These are phyloP conservation scores for Malacosoma neustria DNA, from an alignment of 2,888 invertebrate genomes.

Conservation along the genomic window DNA sequence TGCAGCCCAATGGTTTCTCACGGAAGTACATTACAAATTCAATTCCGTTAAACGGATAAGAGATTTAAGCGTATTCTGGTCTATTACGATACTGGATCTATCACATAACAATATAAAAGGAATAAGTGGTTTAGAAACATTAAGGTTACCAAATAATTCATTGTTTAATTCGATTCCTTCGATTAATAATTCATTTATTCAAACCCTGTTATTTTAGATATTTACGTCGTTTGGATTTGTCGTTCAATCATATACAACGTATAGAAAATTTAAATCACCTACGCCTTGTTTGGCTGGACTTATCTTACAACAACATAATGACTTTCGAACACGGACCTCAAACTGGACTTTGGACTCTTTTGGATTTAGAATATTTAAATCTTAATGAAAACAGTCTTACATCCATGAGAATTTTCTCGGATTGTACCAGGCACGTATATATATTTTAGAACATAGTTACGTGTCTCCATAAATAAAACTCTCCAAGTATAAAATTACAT, in stretches of 20 bases:
- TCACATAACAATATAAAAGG: conserved; percentile 75
- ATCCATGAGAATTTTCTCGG: conserved; percentile 67
- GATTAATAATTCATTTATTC: neutral
- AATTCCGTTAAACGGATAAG: conserved; percentile 70
- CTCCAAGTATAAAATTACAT: too few relatives aligned
- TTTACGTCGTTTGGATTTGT: conserved; percentile 73
- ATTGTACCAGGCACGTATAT: conserved; percentile 48
- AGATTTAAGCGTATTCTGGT: conserved; percentile 76
- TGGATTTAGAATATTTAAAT: conserved; percentile 66
- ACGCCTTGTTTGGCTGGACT: conserved; percentile 65
- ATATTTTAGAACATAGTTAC: too few relatives aligned
- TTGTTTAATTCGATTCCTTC: neutral
- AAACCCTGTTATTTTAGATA: conserved; percentile 44
- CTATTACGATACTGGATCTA: conserved; percentile 74
- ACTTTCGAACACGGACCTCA: conserved; percentile 48
- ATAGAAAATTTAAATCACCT: conserved; percentile 74
- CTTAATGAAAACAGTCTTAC: conserved; percentile 70
- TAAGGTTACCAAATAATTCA: conserved; percentile 44
- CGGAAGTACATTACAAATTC: conserved; percentile 74
- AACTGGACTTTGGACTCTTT: conserved; percentile 64
- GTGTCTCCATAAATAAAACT: too few relatives aligned
- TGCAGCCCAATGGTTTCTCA: conserved; percentile 75
- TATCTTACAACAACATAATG: conserved; percentile 73
- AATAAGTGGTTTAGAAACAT: conserved; percentile 68
- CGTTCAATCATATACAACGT: conserved; percentile 73